Percentiles rank a stretch among this genome's conserved stretches.
These are phyloP conservation scores for Zaprionus vittiger DNA, from an alignment of 1,140 invertebrate species.

Conservation along the genomic window DNA sequence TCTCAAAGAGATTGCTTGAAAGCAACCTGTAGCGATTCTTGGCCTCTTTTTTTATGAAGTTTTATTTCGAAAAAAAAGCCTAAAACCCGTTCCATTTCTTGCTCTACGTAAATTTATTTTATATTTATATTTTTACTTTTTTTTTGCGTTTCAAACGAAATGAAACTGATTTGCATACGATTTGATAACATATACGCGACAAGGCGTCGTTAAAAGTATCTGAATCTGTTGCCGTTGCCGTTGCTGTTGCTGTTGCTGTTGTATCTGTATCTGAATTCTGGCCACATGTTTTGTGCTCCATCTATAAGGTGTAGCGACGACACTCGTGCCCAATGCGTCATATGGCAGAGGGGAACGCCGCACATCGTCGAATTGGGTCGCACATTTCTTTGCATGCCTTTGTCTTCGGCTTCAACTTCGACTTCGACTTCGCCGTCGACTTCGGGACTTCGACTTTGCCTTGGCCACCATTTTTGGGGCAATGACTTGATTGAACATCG, in stretches of 20 bases:
- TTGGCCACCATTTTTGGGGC: constrained; percentile 72
- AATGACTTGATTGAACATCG: constrained; percentile 72
- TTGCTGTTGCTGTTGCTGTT: background rate
- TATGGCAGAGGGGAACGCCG: constrained; percentile 54
- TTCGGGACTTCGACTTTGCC: constrained; percentile 52
- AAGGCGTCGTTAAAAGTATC: constrained; percentile 25
- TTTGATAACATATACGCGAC: constrained; percentile 65
- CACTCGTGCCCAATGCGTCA: constrained; percentile 47
- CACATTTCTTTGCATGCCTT: constrained; percentile 45
- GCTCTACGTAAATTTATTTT: constrained; percentile 48
- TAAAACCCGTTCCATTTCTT: constrained; percentile 56
- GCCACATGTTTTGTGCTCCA: background rate
- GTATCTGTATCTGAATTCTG: constrained; percentile 32
- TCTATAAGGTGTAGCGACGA: constrained; percentile 10
- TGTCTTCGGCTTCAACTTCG: constrained; percentile 43
- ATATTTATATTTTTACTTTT: constrained; percentile 41
- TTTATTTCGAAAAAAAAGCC: constrained; percentile 29
- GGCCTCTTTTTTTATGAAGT: constrained; percentile 16
- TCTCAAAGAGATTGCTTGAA: background rate
- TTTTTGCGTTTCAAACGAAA: constrained; percentile 63
- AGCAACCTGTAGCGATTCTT: constrained; percentile 16
- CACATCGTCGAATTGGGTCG: constrained; percentile 38
- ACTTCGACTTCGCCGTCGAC: constrained; percentile 26
- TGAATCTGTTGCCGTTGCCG: background rate
- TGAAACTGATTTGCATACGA: constrained; percentile 68